phyloP scores from a whole-genome alignment of 2,888 invertebrate genomes.

The Zygaena filipendulae region DNA sequence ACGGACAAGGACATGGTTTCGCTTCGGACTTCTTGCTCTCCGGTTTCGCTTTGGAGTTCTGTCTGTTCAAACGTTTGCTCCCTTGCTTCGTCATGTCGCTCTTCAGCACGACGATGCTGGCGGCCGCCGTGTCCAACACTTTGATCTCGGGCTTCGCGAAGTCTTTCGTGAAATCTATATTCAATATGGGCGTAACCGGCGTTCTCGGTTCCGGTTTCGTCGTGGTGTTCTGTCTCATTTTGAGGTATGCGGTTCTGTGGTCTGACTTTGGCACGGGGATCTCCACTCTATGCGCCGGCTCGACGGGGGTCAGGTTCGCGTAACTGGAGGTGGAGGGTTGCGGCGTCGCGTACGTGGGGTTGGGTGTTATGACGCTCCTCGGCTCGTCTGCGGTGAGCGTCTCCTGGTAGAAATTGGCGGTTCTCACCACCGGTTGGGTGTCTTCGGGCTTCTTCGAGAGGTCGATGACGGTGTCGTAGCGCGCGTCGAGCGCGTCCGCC shows the following conservation, averaged over 20 bases:
- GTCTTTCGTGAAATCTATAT: conserved; percentile 55
- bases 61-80: conserved; percentile 25
- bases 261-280: conserved; percentile 28
- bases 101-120: conserved; percentile 28
- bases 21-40: conserved; percentile 36
- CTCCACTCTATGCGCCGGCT: conserved; percentile 28
- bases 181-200: conserved; percentile 43
- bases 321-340: conserved; percentile 52
- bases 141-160: conserved; percentile 49
- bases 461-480: conserved; percentile 37
- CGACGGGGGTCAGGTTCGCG: conserved; percentile 26
- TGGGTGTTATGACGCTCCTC: conserved; percentile 45
- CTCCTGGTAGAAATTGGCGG: conserved; percentile 57
- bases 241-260: conserved; percentile 20
- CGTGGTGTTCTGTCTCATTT: conserved; percentile 18
- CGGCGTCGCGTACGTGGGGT: conserved; percentile 46
- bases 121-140: conserved; percentile 35
- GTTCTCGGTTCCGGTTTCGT: conserved; percentile 23
- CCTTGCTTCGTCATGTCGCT: conserved; percentile 21
- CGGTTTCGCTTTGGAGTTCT: conserved; percentile 36
- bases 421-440: conserved; percentile 26
- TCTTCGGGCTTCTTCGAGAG: conserved; percentile 34
- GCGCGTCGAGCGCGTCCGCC: not conserved
- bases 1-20: conserved; percentile 18
- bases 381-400: conserved; percentile 40